Evolutionary conservation across 2,888 invertebrate genomes (phyloP).

Genomic region (Aspidiotus destructor): DNA sequence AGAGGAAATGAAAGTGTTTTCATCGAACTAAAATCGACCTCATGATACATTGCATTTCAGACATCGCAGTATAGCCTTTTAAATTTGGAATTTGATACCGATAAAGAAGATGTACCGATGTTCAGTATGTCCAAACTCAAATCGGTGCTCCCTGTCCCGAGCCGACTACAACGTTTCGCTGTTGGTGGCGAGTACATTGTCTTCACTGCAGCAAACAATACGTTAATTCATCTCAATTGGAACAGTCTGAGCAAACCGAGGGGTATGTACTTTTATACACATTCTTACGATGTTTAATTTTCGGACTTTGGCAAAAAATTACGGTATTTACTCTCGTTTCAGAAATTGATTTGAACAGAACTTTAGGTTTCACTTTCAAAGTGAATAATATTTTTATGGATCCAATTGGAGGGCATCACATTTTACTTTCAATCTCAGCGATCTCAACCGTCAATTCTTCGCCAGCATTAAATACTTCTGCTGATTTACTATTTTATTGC

Average conservation of each 20-base stretch:
- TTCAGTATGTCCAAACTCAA: slow-evolving; percentile 8
- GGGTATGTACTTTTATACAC: background rate
- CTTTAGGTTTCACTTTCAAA: slow-evolving; percentile 24
- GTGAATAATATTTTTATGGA: slow-evolving; percentile 33
- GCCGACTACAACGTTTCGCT: slow-evolving; percentile 5
- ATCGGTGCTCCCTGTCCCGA: background rate
- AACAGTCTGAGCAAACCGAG: background rate
- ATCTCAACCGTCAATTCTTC: background rate
- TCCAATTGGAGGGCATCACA: slow-evolving; percentile 31
- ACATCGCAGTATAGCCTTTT: background rate
- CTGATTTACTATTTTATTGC: slow-evolving; percentile 10
- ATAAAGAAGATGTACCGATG: background rate
- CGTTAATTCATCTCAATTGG: background rate
- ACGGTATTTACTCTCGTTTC: background rate
- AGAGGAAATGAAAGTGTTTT: no score
- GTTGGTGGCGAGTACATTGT: slow-evolving; percentile 1
- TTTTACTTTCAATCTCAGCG: slow-evolving; percentile 28
- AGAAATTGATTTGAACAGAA: slow-evolving; percentile 33
- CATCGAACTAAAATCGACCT: no score
- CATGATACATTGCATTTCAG: background rate
- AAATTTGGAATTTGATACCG: background rate
- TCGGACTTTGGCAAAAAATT: background rate
- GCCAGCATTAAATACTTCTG: background rate
- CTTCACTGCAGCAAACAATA: background rate
- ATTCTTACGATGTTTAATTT: background rate